Evolutionary conservation across 2,888 invertebrate genomes (phyloP), one percentile per base, ranked within the genome.

Genomic region (Cinara cedri): DNA sequence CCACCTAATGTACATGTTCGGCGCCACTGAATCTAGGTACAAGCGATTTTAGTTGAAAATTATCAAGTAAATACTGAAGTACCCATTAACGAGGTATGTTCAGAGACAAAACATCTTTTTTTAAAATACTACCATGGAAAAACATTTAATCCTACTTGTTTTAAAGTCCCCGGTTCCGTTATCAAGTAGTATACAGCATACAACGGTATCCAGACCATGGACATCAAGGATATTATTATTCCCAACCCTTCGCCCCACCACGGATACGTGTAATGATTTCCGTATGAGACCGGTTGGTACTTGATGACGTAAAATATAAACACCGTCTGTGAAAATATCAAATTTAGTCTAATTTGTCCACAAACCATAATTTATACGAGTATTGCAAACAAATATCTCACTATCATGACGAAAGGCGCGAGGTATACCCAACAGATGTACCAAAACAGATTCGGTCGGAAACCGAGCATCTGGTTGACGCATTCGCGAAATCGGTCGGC

Each of bases 171-270:
- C 3, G 88, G 87, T 60, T 87, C 86, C 1, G 85, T 85, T 24
- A 88, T 82, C 2, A 90, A 84, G 83, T 90, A 90, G 84, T 90
- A 90, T 81, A 90, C 83, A 3, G 89, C 89, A 83, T 90, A 91
- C 16, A 85, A 85, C 11, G 91, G 91, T 81, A 91, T 88, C 88
- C 90, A 90, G 42, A 90, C 85, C 90, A 91, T 91, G 3, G 91
- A 91, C 3, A 89, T 87, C 49, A 89, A 86, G 82, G 90, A 90
- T 76, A 91, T 86, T 57, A 86, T 85, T 82, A 90, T 87, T n/a
- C 90, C 90, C 49, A 90, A 84, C 57, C 87, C 85, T 83, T 90
- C 88, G 0, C 90, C 90, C 90, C 90, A 90, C 80, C 85, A 84
- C 1, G 90, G 90, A 84, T 90, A 90, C 51, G 87, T 85, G 83